Percentiles rank a stretch among this genome's conserved stretches.
These are phyloP conservation scores for Clarias pachynema DNA, from an alignment of 2,797 vertebrate species.

Conservation along the genomic window DNA sequence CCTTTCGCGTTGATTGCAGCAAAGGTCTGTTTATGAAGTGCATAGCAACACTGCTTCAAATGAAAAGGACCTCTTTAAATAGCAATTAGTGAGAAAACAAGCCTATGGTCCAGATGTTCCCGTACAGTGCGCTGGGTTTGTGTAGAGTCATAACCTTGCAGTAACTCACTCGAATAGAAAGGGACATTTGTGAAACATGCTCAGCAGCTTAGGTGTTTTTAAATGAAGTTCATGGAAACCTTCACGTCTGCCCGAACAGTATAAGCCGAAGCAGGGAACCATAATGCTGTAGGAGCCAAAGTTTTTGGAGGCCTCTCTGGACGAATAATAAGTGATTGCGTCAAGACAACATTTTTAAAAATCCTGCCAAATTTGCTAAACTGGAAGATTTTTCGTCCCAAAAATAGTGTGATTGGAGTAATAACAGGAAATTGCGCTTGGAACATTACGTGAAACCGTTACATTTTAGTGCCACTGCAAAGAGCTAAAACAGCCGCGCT, in stretches of 20 bases:
- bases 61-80: slow-evolving; percentile 72
- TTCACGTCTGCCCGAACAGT: slow-evolving; percentile 52
- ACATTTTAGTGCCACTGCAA: slow-evolving; percentile 68
- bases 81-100: slow-evolving; percentile 68
- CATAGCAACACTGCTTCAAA: slow-evolving; percentile 73
- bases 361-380: slow-evolving; percentile 59
- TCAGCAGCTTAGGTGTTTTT: slow-evolving; percentile 60
- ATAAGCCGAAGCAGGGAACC: slow-evolving; percentile 23
- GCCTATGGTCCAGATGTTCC: slow-evolving; percentile 66
- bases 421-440: slow-evolving; percentile 76
- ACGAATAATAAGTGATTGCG: slow-evolving; percentile 53
- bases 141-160: slow-evolving; percentile 62
- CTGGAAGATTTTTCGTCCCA: slow-evolving; percentile 45
- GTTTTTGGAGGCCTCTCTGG: slow-evolving; percentile 40
- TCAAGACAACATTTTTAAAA: slow-evolving; percentile 63
- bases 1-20: slow-evolving; percentile 67
- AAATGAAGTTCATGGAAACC: slow-evolving; percentile 55
- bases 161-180: slow-evolving; percentile 63
- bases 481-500: slow-evolving; percentile 58
- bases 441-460: slow-evolving; percentile 63
- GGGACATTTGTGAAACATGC: slow-evolving; percentile 68
- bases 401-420: slow-evolving; percentile 70
- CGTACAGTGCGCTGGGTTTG: slow-evolving; percentile 56
- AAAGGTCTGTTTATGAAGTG: slow-evolving; percentile 70
- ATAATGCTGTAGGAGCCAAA: slow-evolving; percentile 20